phyloP scores from a whole-genome alignment of 2,888 invertebrate genomes.

The Hirtodrosophila alboralis region DNA sequence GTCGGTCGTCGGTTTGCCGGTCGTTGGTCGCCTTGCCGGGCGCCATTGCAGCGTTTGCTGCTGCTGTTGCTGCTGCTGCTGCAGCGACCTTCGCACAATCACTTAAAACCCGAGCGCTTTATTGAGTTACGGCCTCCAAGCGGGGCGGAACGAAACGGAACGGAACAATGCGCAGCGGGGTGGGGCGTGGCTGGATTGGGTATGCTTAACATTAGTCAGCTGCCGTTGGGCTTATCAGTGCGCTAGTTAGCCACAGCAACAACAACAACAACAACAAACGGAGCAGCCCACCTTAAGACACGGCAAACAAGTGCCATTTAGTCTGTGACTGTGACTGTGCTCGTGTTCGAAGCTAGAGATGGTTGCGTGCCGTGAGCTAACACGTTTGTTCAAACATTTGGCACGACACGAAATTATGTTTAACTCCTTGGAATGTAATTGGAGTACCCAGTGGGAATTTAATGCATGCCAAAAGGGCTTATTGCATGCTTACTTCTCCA shows the following conservation, averaged over 20 bases:
- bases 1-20: too few species aligned
- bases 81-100: conserved; percentile 33
- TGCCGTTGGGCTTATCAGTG: conserved; percentile 38
- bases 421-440: too few species aligned
- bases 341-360: too few species aligned
- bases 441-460: too few species aligned
- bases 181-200: neutral
- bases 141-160: too few species aligned
- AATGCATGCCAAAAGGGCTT: too few species aligned
- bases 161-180: too few species aligned
- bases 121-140: neutral
- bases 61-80: too few species aligned
- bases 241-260: conserved; percentile 12
- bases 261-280: conserved; percentile 18
- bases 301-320: conserved; percentile 55
- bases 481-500: too few species aligned
- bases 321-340: conserved; percentile 48
- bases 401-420: too few species aligned
- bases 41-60: conserved; percentile 6
- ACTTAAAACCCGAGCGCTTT: conserved; percentile 1
- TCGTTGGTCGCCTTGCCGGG: neutral
- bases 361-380: too few species aligned
- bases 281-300: conserved; percentile 20
- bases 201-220: conserved; percentile 31
- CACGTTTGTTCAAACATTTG: too few species aligned